Evolutionary conservation across 2,888 invertebrate species (phyloP).

Genomic region (Athalia circularis): DNA sequence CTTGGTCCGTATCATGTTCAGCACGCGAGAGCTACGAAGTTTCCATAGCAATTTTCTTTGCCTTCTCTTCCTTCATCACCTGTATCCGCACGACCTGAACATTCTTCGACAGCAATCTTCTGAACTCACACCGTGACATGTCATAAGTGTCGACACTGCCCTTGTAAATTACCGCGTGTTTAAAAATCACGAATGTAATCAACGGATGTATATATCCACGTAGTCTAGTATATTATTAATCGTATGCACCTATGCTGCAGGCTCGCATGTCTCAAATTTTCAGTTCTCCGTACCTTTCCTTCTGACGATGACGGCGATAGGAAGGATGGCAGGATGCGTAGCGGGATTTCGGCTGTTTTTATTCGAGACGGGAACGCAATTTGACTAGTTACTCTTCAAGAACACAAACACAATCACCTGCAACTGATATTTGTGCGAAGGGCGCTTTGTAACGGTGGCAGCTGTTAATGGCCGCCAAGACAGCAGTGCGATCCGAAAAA

Average conservation of each 20-base stretch:
- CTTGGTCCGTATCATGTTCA: background rate
- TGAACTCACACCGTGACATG: background rate
- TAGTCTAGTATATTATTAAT: slow-evolving; percentile 26
- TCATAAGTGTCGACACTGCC: slow-evolving; percentile 32
- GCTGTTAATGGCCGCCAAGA: slow-evolving; percentile 41
- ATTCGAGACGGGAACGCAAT: slow-evolving; percentile 22
- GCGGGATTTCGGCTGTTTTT: slow-evolving; percentile 23
- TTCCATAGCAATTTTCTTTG: slow-evolving; percentile 3
- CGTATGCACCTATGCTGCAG: background rate
- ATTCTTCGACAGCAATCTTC: no score
- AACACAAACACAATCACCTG: slow-evolving; percentile 19
- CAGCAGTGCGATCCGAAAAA: slow-evolving; percentile 30
- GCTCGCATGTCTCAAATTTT: slow-evolving; percentile 11
- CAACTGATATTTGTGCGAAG: slow-evolving; percentile 17
- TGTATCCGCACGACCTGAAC: background rate
- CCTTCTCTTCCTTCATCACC: background rate
- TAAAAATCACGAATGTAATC: slow-evolving; percentile 15
- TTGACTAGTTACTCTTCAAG: slow-evolving; percentile 16
- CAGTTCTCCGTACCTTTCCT: slow-evolving; percentile 1
- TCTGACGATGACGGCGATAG: background rate
- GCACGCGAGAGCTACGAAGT: background rate
- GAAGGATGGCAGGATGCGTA: slow-evolving; percentile 34
- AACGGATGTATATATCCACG: slow-evolving; percentile 4
- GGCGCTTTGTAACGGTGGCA: slow-evolving; percentile 28
- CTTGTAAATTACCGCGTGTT: slow-evolving; percentile 19